Conservation (phyloP, 2,888 invertebrate species). For the Amphimallon solstitiale region DNA sequence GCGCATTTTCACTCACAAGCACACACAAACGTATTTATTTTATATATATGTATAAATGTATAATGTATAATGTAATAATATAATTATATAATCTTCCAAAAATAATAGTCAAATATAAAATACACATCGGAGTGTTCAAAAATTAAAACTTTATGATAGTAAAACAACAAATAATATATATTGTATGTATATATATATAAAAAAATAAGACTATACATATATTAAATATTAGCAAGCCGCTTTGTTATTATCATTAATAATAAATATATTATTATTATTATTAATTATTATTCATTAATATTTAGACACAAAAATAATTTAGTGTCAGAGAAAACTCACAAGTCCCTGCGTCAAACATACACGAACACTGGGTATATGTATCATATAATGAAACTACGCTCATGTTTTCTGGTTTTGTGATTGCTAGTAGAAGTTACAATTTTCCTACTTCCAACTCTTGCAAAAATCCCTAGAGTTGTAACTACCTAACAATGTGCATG, state of each 20-base stretch:
- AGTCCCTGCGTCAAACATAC: slow-evolving; percentile 50
- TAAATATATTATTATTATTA: slow-evolving; percentile 42
- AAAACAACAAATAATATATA: slow-evolving; percentile 3
- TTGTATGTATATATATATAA: slow-evolving; percentile 9
- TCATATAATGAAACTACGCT: no score
- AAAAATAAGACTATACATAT: slow-evolving; percentile 18
- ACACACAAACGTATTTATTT: slow-evolving; percentile 5
- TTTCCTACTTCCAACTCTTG: no score
- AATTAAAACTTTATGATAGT: slow-evolving; percentile 5
- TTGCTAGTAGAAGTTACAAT: no score
- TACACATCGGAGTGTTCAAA: slow-evolving; percentile 13
- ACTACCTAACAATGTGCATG: no score
- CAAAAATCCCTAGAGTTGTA: no score
- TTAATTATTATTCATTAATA: slow-evolving; percentile 47
- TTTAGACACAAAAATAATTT: slow-evolving; percentile 54
- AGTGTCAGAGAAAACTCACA: slow-evolving; percentile 53
- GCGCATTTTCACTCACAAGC: slow-evolving; percentile 1
- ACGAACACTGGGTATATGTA: slow-evolving; percentile 41
- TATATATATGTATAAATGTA: slow-evolving; percentile 27
- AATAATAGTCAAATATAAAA: slow-evolving; percentile 27
- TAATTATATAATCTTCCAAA: slow-evolving; percentile 31
- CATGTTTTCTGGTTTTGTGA: background rate
- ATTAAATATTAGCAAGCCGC: slow-evolving; percentile 39
- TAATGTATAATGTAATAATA: slow-evolving; percentile 13
- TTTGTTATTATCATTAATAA: slow-evolving; percentile 35